Base-by-base conservation (phyloP, 2,797 vertebrate genomes). In the Syngnathus acus region DNA sequence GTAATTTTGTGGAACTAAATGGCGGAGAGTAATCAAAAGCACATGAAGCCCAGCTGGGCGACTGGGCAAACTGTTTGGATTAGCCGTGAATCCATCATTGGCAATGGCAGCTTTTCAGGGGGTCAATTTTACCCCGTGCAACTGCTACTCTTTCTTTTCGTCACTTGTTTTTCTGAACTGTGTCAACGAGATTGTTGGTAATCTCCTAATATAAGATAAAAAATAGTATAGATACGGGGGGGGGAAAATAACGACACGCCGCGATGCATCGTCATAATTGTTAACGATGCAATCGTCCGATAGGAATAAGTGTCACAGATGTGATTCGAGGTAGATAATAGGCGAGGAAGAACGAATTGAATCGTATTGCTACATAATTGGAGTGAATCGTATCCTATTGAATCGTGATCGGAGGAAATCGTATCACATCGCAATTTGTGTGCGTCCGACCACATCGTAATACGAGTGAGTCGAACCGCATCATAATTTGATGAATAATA, bases 1-100 rank as follows among this genome's bases (percentile, higher is more conserved):
- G 95, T 98, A 95, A 98, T 97, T 96, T 94, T 94, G 93, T 95
- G 94, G 95, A 97, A 94, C 96, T 98, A 97, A 99, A 98, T 96
- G 94, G 94, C 91, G 91, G 93, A 93, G 93, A 95, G 94, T 99
- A 98, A 99, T 98, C 97, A 98, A 96, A 97, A 97, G 92, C 97
- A 98, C 95, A 98, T 96, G 95, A 97, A 94, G 94, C 94, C 95
- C 94, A 97, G 95, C 96, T 97, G 95, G 95, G 94, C 93, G 92
- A 93, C 93, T 94, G 93, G 71, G 94, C 91, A 94, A 95, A 97
- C 94, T 94, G 93, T 94, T 96, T 95, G 93, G 87, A 94, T 98
- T 95, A 95, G 92, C 92, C 90, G 91, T 91, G 91, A 95, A 96
- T 97, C 93, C 94, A 96, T 98, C 95, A 95, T 93, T 80, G 62